These are phyloP conservation scores for human DNA, from an alignment of 2,113 vertebrate genomes.

Conservation along the genomic window GRCh38 chr13:27036501-27037000, in stretches of 20 bases:
- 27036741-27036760: neutral
- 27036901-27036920: neutral
- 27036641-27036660: neutral
- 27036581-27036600: neutral
- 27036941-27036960: neutral
- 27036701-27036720: neutral
- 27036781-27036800: neutral
- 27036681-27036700: neutral
- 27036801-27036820: neutral
- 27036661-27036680: neutral
- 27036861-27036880: neutral
- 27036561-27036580: neutral
- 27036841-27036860: neutral
- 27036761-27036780: neutral
- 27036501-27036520: slow-evolving; percentile 33
- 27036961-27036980: neutral
- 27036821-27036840: neutral
- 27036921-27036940: neutral
- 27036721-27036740: neutral
- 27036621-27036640: neutral
- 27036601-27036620: neutral
- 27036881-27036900: neutral
- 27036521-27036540: neutral
- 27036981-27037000: neutral
- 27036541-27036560: neutral